These are phyloP conservation scores for Bibio marci DNA, from an alignment of 2,888 invertebrate genomes.

Conservation along the genomic window DNA sequence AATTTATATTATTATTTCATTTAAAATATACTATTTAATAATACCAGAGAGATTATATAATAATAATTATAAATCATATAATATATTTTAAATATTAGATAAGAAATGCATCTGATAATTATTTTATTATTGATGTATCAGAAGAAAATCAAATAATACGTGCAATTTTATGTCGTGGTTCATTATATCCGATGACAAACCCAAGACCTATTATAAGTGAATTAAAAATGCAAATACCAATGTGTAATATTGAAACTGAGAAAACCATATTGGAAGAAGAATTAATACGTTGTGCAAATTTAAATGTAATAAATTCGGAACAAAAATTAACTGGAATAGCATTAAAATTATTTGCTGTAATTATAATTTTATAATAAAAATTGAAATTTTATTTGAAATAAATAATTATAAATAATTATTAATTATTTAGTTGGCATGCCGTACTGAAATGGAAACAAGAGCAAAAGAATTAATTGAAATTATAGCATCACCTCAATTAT, in stretches of 20 bases:
- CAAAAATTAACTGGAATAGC: slow-evolving; percentile 57
- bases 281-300: slow-evolving; percentile 44
- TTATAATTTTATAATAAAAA: slow-evolving; percentile 16
- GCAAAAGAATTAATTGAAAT: slow-evolving; percentile 76
- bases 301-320: slow-evolving; percentile 43
- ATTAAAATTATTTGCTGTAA: slow-evolving; percentile 80
- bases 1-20: slow-evolving; percentile 17
- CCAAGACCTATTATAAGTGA: slow-evolving; percentile 73
- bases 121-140: slow-evolving; percentile 58
- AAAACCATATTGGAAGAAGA: slow-evolving; percentile 68
- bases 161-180: slow-evolving; percentile 77
- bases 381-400: neutral
- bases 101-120: slow-evolving; percentile 53
- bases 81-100: too few species aligned
- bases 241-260: slow-evolving; percentile 63
- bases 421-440: slow-evolving; percentile 62
- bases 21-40: too few species aligned
- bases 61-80: too few species aligned
- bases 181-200: slow-evolving; percentile 67
- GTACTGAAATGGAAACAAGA: slow-evolving; percentile 66
- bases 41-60: too few species aligned
- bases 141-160: slow-evolving; percentile 63
- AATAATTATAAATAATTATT: too few species aligned
- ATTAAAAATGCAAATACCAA: slow-evolving; percentile 53
- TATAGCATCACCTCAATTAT: slow-evolving; percentile 55